Evolutionary conservation across 2,113 vertebrate species (phyloP).

Genomic region (Mesitornis unicolor): DNA sequence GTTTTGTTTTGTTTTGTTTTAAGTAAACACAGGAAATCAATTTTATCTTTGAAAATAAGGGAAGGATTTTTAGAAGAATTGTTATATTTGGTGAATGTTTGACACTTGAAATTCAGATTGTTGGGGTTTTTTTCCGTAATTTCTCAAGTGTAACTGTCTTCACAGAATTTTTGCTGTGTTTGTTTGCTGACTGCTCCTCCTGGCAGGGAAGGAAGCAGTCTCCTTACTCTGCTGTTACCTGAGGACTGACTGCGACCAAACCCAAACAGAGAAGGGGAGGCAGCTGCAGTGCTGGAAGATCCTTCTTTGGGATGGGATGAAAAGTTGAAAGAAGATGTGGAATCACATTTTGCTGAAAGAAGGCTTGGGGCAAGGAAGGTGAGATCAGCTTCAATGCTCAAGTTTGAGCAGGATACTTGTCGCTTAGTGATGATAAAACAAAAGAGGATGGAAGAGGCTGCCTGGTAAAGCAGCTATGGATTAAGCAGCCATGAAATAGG

Average conservation of each 20-base stretch:
- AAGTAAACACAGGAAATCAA: background rate
- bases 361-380: background rate
- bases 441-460: background rate
- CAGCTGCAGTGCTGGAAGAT: background rate
- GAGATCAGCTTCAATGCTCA: background rate
- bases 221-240: background rate
- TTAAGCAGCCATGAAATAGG: background rate
- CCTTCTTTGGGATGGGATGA: background rate
- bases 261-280: background rate
- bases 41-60: background rate
- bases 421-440: background rate
- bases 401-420: background rate
- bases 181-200: background rate
- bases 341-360: background rate
- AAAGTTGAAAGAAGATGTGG: background rate
- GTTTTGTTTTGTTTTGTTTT: background rate
- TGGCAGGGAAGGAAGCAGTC: background rate
- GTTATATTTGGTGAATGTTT: background rate
- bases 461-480: background rate
- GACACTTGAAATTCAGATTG: background rate
- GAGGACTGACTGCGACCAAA: background rate
- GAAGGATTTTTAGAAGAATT: background rate
- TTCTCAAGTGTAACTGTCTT: background rate
- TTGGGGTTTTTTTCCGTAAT: background rate
- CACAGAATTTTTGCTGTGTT: background rate